Conservation (phyloP, 2,888 invertebrate species). For the Abrostola triplasia region DNA sequence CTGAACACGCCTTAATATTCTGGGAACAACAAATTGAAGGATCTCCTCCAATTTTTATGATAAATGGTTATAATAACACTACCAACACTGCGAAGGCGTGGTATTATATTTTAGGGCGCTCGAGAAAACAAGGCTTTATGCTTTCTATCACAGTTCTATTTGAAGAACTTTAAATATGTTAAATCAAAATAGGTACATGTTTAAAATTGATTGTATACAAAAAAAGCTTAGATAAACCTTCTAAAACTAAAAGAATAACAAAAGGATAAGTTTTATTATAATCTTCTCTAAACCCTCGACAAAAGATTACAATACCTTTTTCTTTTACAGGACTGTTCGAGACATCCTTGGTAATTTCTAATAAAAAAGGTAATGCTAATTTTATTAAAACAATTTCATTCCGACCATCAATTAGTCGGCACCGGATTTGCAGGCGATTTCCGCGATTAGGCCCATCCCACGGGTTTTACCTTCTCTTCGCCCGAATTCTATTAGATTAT, state of each 20-base stretch:
- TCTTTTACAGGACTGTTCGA: slow-evolving; percentile 1
- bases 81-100: slow-evolving; percentile 49
- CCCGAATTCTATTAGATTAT: slow-evolving; percentile 36
- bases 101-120: slow-evolving; percentile 36
- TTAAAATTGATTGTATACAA: no score
- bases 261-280: slow-evolving; percentile 1
- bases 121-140: slow-evolving; percentile 25
- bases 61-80: slow-evolving; percentile 53
- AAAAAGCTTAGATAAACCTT: no score
- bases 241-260: not conserved
- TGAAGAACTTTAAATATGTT: slow-evolving; percentile 9
- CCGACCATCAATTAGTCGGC: slow-evolving; percentile 32
- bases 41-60: slow-evolving; percentile 50
- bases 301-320: not conserved
- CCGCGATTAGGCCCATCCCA: slow-evolving; percentile 30
- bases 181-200: no score
- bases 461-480: slow-evolving; percentile 10
- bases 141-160: slow-evolving; percentile 13
- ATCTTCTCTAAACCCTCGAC: not conserved
- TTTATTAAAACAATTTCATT: slow-evolving; percentile 9
- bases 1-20: slow-evolving; percentile 34
- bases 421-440: slow-evolving; percentile 24
- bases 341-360: not conserved
- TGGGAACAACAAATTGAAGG: slow-evolving; percentile 43
- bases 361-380: not conserved